Base-by-base conservation (phyloP, 2,113 vertebrate species). In the Hoplias malabaricus region DNA sequence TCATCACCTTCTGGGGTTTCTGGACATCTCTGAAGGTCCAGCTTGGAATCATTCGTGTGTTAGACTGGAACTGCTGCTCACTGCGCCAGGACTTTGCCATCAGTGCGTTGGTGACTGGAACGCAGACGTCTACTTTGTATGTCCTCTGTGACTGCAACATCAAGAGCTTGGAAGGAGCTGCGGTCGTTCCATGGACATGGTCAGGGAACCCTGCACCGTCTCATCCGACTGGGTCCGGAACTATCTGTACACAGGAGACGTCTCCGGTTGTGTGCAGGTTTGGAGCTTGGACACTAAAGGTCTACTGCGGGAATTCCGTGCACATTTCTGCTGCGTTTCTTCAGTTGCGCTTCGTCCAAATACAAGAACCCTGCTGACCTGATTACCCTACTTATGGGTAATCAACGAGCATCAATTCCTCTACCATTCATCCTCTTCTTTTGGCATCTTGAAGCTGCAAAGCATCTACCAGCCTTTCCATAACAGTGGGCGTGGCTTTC, bases 381-480 rank as follows among this genome's bases (percentile, higher is more conserved):
- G 79, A 89, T 0, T 81, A 69, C 0, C 83, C 88, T 29, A 74
- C 57, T 13, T 92, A 43, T 59, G 82, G 42, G 86, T 87, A 5
- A 79, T 89, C 0, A 78, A 81, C 0, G 34, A 74, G 29, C 59
- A 5, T 11, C 78, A 77, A 21, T 85, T 92, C 80, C 89, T 88
- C 74, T 87, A 83, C 73, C 86, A 87, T 8, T 87, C 87, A 0
- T 38, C 38, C 4, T 70, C 80, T 5, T 77, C 77, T 1, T 88
- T 92, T 63, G 81, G 83, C 68, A 56, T 92, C 57, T 75, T 34
- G 19, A 42, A 33, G 0, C 76, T 92, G 62, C 81, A 86, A 54
- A 84, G 56, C 78, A 84, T 91, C 84, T 91, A 85, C 29, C 82
- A 19, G 34, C 88, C 87, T 40, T 92, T 92, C 80, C 81, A 73